Base-by-base conservation (phyloP, 2,888 invertebrate genomes). In the Erebia aethiops region DNA sequence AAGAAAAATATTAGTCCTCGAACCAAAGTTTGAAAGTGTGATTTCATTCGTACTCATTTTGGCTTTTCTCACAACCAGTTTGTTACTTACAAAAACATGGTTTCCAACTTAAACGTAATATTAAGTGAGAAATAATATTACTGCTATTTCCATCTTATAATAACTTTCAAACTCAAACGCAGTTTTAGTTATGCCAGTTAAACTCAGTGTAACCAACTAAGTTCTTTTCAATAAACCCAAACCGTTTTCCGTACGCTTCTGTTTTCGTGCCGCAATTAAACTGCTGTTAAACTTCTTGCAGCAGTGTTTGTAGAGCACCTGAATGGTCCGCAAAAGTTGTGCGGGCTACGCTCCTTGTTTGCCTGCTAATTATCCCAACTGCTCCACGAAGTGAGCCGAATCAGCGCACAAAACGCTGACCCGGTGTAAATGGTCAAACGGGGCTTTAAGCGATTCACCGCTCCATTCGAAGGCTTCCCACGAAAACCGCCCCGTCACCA, bases 281-380 rank as follows among this genome's bases (percentile, higher is more conserved):
- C 91, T 90, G 89, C 89, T 91, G 92, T 91, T 91, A 91, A 93
- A 93, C 84, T 93, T 92, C 91, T 91, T 91, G 91, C 91, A 88
- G 88, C 86, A 81, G 84, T 92, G 88, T 92, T 92, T 92, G 91
- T 87, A 80, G 87, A 90, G 90, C 89, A 92, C 92, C 92, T 92
- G 91, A 89, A 87, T 82, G 88, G 88, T 83, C 87, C 81, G 87
- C 84, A 82, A 88, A 92, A 92, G 88, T 92, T 92, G 85, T 84
- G 82, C 90, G 83, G 83, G 84, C 83, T 78, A 83, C 82, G 84
- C 79, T 85, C 85, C 89, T 88, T 92, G 92, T 93, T 92, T 92
- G 92, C 90, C 87, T 85, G 88, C 93, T 92, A 93, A 92, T 93
- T 93, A 92, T 90, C 90, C 84, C 87, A 78, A 80, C 79, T 82